Evolutionary conservation across 1,140 invertebrate genomes (phyloP), one percentile per base, ranked within the genome.

Genomic region (Acyrthosiphon pisum): DNA sequence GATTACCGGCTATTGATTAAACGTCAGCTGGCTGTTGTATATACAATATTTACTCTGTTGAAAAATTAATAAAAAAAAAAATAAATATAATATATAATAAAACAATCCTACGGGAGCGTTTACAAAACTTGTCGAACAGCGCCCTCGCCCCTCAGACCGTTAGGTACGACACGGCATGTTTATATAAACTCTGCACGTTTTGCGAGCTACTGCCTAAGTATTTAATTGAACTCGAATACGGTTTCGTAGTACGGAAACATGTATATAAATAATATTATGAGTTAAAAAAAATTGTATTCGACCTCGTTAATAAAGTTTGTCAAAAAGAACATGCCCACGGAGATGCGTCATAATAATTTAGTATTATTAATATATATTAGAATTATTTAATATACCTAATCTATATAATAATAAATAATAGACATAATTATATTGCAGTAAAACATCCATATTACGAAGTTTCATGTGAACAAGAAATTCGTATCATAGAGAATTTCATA

Each of bases 1-100:
- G 50, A 89, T 89, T 89, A 89, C 50, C 23, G 50, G 35, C 22
- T 89, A 89, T 89, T 89, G 88, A 89, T 89, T 89, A 89, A 89
- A 89, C n/a, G 88, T 89, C 88, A 56, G 50, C 41, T 20, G 3
- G 30, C n/a, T 37, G 83, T 87, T n/a, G 86, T 41, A 37, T 41
- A 37, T 56, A 89, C n/a, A 37, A 56, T 89, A 23, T 41, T 9
- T n/a, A 46, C 35, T 89, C 26, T 56, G 50, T 56, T 6, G 50
- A 41, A 56, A 89, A 89, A 89, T 56, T 3, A 89, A 56, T 89
- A 56, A 76, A 68, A 76, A 68, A 76, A 89, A 56, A 56, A 76
- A 76, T 23, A 53, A n/a, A n/a, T n/a, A 53, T 76, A 76, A 76
- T n/a, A 76, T n/a, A 18, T 76, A 76, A 56, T 89, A 53, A 23